Evolutionary conservation across 2,797 vertebrate genomes (phyloP), one percentile per base, ranked within the genome.

Genomic region (Peromyscus eremicus): DNA sequence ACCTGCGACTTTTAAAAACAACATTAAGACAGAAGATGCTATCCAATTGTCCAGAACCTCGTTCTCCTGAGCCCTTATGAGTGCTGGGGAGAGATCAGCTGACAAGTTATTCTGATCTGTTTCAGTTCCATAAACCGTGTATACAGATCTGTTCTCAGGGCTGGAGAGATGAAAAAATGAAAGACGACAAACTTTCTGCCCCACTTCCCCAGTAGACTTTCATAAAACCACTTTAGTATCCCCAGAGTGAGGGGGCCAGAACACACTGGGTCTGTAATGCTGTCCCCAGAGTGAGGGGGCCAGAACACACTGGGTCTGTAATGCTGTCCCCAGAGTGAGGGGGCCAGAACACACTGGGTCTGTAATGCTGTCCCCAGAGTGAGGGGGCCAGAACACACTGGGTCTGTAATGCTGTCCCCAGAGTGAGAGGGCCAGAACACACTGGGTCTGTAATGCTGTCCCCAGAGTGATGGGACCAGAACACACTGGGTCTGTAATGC

Each of bases 1-100:
- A 96, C 94, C 70, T 96, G 94, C 87, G 91, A 95, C 95, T 89
- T 92, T 94, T 75, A 70, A 94, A 97, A 96, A 83, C 93, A 96
- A 82, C 66, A 60, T 95, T 90, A 94, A 96, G 85, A 92, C 29
- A 96, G 89, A 97, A 96, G 97, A 97, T 89, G 80, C 94, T 97
- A 89, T 95, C 94, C 98, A 86, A 95, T 92, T 60, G 62, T 96
- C 90, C 82, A 71, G 83, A 57, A 80, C 60, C 91, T 91, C 46
- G 14, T 88, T 85, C 77, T 83, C 88, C 86, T 77, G 70, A 40
- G 77, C 79, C 97, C 93, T 90, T 91, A 88, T 87, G 66, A 68
- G 73, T 43, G 46, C 43, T 66, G 52, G 52, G 55, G 76, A 94
- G 25, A 84, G 85, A 95, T 94, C 94, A 95, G 94, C 88, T 96